Percentiles rank a stretch among this genome's conserved stretches.
These are phyloP conservation scores for Pomatostomus ruficeps DNA, from an alignment of 2,113 vertebrate genomes.

Conservation along the genomic window DNA sequence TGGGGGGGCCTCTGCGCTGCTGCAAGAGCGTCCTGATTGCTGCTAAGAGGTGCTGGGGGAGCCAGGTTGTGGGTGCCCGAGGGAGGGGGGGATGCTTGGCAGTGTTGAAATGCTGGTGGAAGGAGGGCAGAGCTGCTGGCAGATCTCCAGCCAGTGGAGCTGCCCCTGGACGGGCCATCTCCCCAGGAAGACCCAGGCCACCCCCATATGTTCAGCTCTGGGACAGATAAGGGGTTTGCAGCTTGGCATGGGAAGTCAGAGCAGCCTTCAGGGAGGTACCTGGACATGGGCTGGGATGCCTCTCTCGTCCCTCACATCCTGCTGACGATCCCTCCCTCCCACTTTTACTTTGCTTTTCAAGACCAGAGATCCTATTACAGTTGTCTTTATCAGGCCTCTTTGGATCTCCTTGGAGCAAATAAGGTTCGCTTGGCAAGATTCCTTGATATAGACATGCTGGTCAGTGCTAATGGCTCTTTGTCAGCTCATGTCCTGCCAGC, in stretches of 20 bases:
- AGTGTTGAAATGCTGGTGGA: neutral
- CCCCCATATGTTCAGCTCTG: rapidly evolving
- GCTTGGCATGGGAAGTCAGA: neutral
- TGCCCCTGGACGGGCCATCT: rapidly evolving
- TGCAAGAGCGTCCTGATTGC: rapidly evolving
- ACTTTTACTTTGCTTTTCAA: neutral
- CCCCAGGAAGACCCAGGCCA: rapidly evolving
- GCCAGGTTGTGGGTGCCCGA: rapidly evolving
- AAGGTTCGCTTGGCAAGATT: neutral
- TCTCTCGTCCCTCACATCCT: neutral
- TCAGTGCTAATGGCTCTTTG: neutral
- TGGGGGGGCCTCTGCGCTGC: neutral
- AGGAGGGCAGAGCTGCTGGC: neutral
- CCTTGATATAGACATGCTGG: rapidly evolving
- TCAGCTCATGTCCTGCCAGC: neutral
- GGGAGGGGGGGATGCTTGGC: neutral
- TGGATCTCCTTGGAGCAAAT: neutral
- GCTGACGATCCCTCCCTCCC: neutral
- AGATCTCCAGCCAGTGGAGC: rapidly evolving
- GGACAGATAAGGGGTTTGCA: neutral
- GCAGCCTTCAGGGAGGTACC: neutral
- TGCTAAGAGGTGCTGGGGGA: neutral
- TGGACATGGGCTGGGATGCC: neutral
- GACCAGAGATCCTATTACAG: neutral
- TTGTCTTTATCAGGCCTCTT: neutral